Percentiles rank a stretch among this genome's conserved stretches.
These are phyloP conservation scores for Aphelenchoides avenae DNA, from an alignment of 1,140 invertebrate species.

Conservation along the genomic window DNA sequence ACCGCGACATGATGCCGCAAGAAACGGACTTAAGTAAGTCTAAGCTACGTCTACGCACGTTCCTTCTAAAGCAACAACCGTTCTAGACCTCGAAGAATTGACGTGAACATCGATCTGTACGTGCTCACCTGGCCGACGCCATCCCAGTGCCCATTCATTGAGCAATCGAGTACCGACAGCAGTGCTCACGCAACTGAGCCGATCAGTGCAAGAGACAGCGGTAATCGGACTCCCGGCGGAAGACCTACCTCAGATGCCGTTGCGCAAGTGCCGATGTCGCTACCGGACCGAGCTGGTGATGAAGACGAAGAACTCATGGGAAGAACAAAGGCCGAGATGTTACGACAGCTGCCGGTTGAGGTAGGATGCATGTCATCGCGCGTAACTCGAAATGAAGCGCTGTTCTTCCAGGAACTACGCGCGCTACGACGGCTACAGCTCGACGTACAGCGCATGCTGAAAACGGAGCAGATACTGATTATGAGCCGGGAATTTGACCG, in stretches of 20 bases:
- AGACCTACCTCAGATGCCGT: too few relatives aligned
- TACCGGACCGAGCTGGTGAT: background rate
- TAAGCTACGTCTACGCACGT: background rate
- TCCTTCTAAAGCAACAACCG: constrained; percentile 8
- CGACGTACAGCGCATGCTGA: constrained; percentile 32
- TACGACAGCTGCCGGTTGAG: constrained; percentile 22
- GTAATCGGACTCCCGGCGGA: background rate
- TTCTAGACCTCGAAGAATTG: too few relatives aligned
- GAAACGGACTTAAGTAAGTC: background rate
- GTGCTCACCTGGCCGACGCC: constrained; percentile 45
- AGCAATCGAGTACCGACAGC: constrained; percentile 22
- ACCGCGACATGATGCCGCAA: background rate
- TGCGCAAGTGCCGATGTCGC: background rate
- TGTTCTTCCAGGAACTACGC: constrained; percentile 23
- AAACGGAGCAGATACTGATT: constrained; percentile 34
- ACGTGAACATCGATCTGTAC: constrained; percentile 39
- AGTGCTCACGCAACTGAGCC: constrained; percentile 17
- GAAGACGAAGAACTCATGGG: constrained; percentile 26
- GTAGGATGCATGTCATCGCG: constrained; percentile 6
- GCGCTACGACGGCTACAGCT: constrained; percentile 17
- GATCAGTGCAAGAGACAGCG: constrained; percentile 10
- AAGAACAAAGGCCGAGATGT: constrained; percentile 1
- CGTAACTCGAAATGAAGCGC: too few relatives aligned
- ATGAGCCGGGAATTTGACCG: constrained; percentile 29
- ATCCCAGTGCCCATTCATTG: constrained; percentile 23